phyloP scores from a whole-genome alignment of 2,888 invertebrate species.

The Tromatobia lineatoria region DNA sequence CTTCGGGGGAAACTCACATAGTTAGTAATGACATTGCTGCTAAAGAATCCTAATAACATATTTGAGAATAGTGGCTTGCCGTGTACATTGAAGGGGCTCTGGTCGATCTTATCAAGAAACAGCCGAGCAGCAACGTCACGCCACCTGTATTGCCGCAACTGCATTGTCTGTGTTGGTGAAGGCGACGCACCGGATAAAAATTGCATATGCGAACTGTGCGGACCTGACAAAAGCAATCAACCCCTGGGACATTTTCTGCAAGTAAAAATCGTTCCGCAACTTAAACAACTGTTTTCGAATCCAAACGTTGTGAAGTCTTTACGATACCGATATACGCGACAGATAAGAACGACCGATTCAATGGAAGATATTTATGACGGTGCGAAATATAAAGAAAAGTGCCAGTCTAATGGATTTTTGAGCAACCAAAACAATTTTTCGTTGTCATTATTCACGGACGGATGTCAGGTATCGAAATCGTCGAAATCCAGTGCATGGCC shows the following conservation, averaged over 20 bases:
- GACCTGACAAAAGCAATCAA: background rate
- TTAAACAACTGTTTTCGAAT: constrained; percentile 7
- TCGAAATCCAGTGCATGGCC: constrained; percentile 55
- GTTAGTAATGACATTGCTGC: background rate
- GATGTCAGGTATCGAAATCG: constrained; percentile 45
- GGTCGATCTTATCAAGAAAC: constrained; percentile 10
- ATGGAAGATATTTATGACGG: constrained; percentile 59
- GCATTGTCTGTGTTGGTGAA: background rate
- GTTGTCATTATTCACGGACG: constrained; percentile 12
- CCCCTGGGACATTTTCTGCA: constrained; percentile 2
- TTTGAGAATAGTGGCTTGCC: background rate
- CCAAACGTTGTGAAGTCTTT: constrained; percentile 2
- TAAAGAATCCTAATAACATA: background rate
- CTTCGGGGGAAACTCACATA: constrained; percentile 9
- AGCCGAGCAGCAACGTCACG: background rate
- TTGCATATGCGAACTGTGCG: constrained; percentile 9
- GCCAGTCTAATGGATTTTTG: constrained; percentile 46
- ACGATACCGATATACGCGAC: constrained; percentile 34
- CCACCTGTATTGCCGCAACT: background rate
- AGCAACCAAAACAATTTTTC: constrained; percentile 48
- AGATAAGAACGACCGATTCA: constrained; percentile 22
- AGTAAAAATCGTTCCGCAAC: constrained; percentile 23
- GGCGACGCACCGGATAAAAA: background rate
- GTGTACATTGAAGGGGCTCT: background rate
- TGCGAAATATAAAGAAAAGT: constrained; percentile 31